A percentile compares a stretch with the other conserved stretches of the same genome.
Evolutionary conservation across 1,140 invertebrate species (phyloP).

Genomic region (Arion vulgaris): DNA sequence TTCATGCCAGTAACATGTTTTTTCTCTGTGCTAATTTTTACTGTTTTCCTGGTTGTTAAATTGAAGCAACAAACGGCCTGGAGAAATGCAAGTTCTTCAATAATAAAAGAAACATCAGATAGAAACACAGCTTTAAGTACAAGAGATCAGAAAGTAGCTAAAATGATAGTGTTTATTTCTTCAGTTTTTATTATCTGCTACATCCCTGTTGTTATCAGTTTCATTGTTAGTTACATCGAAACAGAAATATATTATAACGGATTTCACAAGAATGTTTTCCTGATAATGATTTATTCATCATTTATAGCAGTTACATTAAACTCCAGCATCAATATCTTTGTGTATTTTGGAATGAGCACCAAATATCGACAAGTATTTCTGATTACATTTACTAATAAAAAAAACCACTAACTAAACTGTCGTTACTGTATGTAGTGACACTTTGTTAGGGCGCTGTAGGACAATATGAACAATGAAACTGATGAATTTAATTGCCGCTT

Average conservation of each 20-base stretch:
- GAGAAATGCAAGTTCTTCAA: too few species aligned
- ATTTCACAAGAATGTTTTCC: neutral
- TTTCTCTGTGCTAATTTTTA: too few species aligned
- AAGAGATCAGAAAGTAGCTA: neutral
- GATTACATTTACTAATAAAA: neutral
- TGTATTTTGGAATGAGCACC: neutral
- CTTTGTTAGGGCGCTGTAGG: too few species aligned
- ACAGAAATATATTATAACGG: neutral
- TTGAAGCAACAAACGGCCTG: too few species aligned
- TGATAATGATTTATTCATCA: neutral
- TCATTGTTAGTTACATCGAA: neutral
- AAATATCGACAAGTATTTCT: neutral
- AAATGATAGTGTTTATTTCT: constrained; percentile 6
- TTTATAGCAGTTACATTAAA: neutral
- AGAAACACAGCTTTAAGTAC: too few species aligned
- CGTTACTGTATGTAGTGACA: too few species aligned
- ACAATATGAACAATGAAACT: too few species aligned
- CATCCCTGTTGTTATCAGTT: neutral
- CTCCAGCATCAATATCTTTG: neutral
- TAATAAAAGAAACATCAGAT: too few species aligned
- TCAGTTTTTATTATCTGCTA: constrained; percentile 4
- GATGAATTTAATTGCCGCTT: too few species aligned
- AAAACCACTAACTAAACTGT: too few species aligned
- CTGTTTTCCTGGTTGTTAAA: too few species aligned
- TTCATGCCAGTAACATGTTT: too few species aligned